Base-by-base conservation (phyloP, 2,113 vertebrate genomes). In the Hippocampus abdominalis region DNA sequence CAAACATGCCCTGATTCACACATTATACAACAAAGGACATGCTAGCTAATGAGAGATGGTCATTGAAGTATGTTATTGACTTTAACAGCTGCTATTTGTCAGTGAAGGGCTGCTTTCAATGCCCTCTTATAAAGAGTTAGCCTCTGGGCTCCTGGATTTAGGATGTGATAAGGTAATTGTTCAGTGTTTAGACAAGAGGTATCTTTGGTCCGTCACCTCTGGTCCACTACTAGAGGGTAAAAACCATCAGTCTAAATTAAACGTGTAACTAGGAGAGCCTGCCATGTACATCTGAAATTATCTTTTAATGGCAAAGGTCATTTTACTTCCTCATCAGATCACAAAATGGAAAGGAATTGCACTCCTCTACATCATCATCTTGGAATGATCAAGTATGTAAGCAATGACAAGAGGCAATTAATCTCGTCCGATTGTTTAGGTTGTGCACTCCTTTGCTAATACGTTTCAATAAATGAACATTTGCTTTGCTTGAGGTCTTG, bases 231-330 rank as follows among this genome's bases (percentile, higher is more conserved):
- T 75, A 72, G 64, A 84, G 82, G 88, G 89, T 89, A 89, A 90
- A 70, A 59, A 82, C 77, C 80, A 77, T 67, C 71, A 81, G 83
- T 68, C 83, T 84, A 88, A 80, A 91, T 89, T 87, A 87, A 88
- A 89, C 80, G 82, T 90, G 88, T 90, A 89, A 84, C 85, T 49
- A 32, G 74, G 86, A 85, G 74, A 87, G 78, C 77, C 76, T 77
- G 84, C 65, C 83, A 73, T 74, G 77, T 84, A 83, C 76, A 84
- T 87, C 86, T 87, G 85, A 87, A 81, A 82, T 81, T 67, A 79
- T 87, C 69, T 80, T 81, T 79, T 78, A 73, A 73, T 76, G 23
- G 40, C 61, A 73, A 51, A 59, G 72, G 70, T 73, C 73, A 48
- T 87, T 73, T 80, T 72, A 80, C 76, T 6, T 60, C 75, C 29